phyloP scores from a whole-genome alignment of 2,797 vertebrate species.

The Pangasius mekongensis region DNA sequence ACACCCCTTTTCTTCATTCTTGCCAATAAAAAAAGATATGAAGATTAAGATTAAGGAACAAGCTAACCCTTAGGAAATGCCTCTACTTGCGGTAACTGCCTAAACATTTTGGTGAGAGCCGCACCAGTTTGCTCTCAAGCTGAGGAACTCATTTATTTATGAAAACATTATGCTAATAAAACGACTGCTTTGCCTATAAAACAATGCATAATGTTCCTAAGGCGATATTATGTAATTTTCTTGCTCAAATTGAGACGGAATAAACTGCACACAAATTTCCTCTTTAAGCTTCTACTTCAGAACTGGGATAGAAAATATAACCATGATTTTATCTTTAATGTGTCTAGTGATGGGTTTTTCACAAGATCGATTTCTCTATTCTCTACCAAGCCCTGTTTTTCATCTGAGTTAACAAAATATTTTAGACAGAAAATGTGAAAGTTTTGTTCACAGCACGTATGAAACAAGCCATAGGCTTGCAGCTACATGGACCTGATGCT shows the following conservation, averaged over 20 bases:
- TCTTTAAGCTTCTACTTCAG: neutral
- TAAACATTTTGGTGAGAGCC: neutral
- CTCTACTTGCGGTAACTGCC: neutral
- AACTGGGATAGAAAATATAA: constrained; percentile 11
- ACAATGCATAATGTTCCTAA: constrained; percentile 32
- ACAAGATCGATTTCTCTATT: constrained; percentile 3
- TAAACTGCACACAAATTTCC: constrained; percentile 43
- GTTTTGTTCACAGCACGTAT: neutral
- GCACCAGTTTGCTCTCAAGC: neutral
- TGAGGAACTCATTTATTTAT: constrained; percentile 33
- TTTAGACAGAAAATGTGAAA: neutral
- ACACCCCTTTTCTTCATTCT: neutral
- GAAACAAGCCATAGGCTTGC: neutral
- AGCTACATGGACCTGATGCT: neutral
- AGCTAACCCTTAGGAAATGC: constrained; percentile 11
- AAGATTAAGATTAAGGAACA: neutral
- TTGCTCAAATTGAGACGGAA: constrained; percentile 36
- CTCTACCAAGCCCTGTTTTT: neutral
- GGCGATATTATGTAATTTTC: constrained; percentile 31
- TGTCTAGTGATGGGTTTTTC: constrained; percentile 19
- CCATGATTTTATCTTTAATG: constrained; percentile 28
- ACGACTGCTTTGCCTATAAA: constrained; percentile 38
- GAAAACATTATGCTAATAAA: constrained; percentile 36
- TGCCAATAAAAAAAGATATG: neutral
- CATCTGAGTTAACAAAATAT: neutral